Base-by-base conservation (phyloP, 2,888 invertebrate genomes). In the Arge pagana region DNA sequence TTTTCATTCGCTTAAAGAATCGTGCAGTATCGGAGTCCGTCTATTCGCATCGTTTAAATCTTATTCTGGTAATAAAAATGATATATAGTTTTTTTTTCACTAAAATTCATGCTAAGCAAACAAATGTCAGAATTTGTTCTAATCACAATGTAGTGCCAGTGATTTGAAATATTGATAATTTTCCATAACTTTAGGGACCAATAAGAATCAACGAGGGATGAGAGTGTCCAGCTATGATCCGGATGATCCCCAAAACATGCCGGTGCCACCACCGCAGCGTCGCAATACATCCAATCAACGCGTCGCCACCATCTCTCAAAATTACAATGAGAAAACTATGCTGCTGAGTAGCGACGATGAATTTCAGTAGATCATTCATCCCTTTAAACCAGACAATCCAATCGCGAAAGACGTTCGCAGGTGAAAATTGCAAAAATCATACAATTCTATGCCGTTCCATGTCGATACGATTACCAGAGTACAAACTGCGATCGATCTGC, bases 311-410 rank as follows among this genome's bases (percentile, higher is more conserved):
- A 90, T 90, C 74, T 85, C 87, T 62, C 87, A 89, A 67, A 90
- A 90, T 78, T 94, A 94, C 81, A 95, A 92, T 78, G 96, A 96
- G 83, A 96, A 96, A 81, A 94, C 96, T 30, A 94, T 95, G 82
- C 83, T 96, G 60, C 84, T 96, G 63, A 94, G 93, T 80, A 95
- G 95, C 61, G 96, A 96, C 74, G 96, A 96, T 77, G 96, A 96
- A 78, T 91, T 91, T 78, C 92, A 92, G 82, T 92, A 82, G 82
- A 71, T 37, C n/a, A n/a, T n/a, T n/a, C n/a, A n/a, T n/a, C n/a
- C n/a, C n/a, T n/a, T n/a, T n/a, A n/a, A n/a, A 41, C 37, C 13
- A 15, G 23, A 39, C n/a, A 24, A 40, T 19, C 33, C 6, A 39
- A 21, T 40, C 3, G 15, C 11, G 48, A 42, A 37, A 16, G 21